phyloP scores from a whole-genome alignment of 2,797 vertebrate species.

The Bovichtus variegatus region DNA sequence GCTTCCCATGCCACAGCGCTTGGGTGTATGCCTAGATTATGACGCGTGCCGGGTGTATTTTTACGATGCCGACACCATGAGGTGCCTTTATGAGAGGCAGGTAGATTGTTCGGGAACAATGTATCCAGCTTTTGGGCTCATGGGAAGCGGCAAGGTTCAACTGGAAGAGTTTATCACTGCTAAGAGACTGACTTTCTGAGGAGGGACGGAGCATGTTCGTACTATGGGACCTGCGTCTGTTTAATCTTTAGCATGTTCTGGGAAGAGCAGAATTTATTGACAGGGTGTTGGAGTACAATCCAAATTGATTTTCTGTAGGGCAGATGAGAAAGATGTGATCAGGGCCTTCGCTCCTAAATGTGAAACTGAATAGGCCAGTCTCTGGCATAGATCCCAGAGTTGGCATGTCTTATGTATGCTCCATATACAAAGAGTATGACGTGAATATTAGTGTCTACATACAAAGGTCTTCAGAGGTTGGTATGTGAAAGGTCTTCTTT shows the following conservation, averaged over 20 bases:
- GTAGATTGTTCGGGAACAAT: constrained; percentile 95
- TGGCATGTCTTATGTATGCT: constrained; percentile 48
- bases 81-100: constrained; percentile 94
- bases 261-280: constrained; percentile 44
- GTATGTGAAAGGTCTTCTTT: constrained; percentile 61
- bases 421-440: constrained; percentile 15
- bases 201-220: background rate
- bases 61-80: constrained; percentile 92
- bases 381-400: constrained; percentile 11
- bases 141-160: constrained; percentile 92
- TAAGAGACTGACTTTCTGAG: constrained; percentile 87
- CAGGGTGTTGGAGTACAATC: constrained; percentile 51
- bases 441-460: constrained; percentile 31
- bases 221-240: constrained; percentile 14
- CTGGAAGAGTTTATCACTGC: constrained; percentile 89
- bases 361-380: constrained; percentile 29
- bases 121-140: constrained; percentile 95
- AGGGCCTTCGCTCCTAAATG: constrained; percentile 30
- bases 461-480: constrained; percentile 41
- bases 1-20: constrained; percentile 89
- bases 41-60: constrained; percentile 93
- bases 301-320: constrained; percentile 16
- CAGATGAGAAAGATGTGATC: constrained; percentile 23
- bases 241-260: constrained; percentile 39
- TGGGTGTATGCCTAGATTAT: constrained; percentile 94